A percentile compares a stretch with the other conserved stretches of the same genome.
Evolutionary conservation across 2,888 invertebrate species (phyloP).

Genomic region (Mycogona germanica): DNA sequence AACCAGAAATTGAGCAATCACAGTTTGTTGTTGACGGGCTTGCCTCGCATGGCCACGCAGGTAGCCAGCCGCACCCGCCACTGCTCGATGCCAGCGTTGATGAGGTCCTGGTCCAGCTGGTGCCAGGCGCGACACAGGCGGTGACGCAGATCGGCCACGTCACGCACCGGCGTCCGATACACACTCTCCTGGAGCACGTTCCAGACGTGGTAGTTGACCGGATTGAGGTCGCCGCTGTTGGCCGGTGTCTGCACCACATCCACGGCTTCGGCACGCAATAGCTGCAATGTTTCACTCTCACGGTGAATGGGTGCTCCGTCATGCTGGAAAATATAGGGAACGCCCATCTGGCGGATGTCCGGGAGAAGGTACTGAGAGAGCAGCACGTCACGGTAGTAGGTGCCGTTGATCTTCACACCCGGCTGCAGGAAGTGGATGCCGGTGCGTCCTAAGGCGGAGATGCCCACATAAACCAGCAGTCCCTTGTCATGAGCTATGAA

Average conservation of each 20-base stretch:
- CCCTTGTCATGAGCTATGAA: too few relatives aligned
- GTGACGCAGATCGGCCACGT: neutral
- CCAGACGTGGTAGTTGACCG: constrained; percentile 11
- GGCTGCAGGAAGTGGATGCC: neutral
- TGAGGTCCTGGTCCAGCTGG: neutral
- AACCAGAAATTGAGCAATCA: too few relatives aligned
- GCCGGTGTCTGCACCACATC: neutral
- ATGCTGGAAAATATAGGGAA: constrained; percentile 6
- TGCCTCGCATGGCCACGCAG: too few relatives aligned
- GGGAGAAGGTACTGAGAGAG: neutral
- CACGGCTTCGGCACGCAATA: neutral
- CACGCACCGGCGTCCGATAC: neutral
- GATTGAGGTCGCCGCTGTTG: constrained; percentile 13
- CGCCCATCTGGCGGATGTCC: neutral
- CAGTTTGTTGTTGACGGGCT: too few relatives aligned
- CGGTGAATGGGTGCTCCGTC: constrained; percentile 7
- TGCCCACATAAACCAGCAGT: neutral
- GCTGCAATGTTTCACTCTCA: neutral
- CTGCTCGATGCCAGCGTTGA: neutral
- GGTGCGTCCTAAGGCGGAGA: neutral
- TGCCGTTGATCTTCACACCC: constrained; percentile 9
- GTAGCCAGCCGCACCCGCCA: neutral
- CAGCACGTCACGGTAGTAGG: constrained; percentile 9
- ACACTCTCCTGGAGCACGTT: neutral
- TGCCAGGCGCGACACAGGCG: neutral